phyloP scores from a whole-genome alignment of 2,113 vertebrate species.

The Tetrax tetrax region DNA sequence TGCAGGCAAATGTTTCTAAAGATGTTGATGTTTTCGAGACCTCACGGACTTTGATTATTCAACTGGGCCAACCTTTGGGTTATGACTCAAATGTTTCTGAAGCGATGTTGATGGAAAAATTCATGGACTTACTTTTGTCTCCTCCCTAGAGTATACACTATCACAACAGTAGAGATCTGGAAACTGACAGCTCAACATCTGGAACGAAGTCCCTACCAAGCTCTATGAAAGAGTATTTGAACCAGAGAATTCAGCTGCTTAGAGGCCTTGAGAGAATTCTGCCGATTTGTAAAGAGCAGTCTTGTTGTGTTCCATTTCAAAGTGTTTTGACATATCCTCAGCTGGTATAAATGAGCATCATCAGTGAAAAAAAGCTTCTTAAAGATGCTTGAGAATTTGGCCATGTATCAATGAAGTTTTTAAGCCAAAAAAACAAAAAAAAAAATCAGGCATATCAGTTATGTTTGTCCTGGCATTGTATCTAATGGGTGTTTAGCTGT shows the following conservation, averaged over 20 bases:
- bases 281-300: neutral
- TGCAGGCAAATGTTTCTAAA: neutral
- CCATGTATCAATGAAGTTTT: neutral
- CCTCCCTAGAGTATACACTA: neutral
- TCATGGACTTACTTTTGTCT: neutral
- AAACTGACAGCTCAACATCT: neutral
- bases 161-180: neutral
- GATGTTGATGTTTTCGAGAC: neutral
- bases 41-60: neutral
- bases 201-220: neutral
- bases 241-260: neutral
- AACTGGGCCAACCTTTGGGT: neutral
- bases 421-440: neutral
- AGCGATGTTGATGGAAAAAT: neutral
- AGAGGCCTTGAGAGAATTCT: neutral
- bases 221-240: neutral
- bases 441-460: neutral
- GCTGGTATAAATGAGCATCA: neutral
- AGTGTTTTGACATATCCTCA: neutral
- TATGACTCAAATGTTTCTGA: slow-evolving; percentile 5
- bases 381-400: neutral
- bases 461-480: neutral
- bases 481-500: neutral
- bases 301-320: neutral
- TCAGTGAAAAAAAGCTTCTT: neutral